Evolutionary conservation across 53 echinoderm and acorn worm species (phyloP), one percentile per base, ranked within the genome.

Genomic region (Luidia sarsii): DNA sequence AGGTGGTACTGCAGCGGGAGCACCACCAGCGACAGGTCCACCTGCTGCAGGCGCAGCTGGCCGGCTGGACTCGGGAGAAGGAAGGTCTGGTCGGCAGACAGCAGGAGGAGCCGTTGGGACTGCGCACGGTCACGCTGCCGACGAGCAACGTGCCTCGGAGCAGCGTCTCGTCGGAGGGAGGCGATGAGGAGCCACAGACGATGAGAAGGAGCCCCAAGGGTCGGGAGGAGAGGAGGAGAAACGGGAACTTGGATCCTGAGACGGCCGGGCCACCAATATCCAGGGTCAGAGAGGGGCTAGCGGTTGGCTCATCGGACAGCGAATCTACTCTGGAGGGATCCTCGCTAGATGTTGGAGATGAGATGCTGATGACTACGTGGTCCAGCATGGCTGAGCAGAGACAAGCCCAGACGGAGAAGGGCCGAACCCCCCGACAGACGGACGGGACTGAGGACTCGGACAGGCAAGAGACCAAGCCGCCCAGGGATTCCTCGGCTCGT

Each of bases 321-420:
- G 75, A 75, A 11, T 27, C 18, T 15, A 75, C 75, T 27, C 27
- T 75, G 14, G 75, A 75, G 35, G 75, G 60, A 11, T 41, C 41
- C 28, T 54, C 72, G 11, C 8, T 60, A 19, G 75, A 57, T n/a
- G 75, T 45, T 16, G 54, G 52, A 4, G 39, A 52, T 35, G 70
- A 74, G 50, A 90, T 72, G 33, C 82, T 65, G 69, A 86, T 90
- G 90, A 90, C 90, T 52, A 90, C 90, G 9, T 90, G 90, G 90
- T 77, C 90, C 22, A 86, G 86, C 63, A 65, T 90, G 32, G 48
- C 82, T 51, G 86, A 81, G 52, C 90, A 86, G 52, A 88, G 68
- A 68, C 88, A 82, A 56, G 64, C 72, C 5, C 64, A 84, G 63
- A 73, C 16, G 36, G 66, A 24, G 48, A 60, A 31, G 33, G 59